phyloP scores from a whole-genome alignment of 2,888 invertebrate genomes.

The Desoria tigrina region DNA sequence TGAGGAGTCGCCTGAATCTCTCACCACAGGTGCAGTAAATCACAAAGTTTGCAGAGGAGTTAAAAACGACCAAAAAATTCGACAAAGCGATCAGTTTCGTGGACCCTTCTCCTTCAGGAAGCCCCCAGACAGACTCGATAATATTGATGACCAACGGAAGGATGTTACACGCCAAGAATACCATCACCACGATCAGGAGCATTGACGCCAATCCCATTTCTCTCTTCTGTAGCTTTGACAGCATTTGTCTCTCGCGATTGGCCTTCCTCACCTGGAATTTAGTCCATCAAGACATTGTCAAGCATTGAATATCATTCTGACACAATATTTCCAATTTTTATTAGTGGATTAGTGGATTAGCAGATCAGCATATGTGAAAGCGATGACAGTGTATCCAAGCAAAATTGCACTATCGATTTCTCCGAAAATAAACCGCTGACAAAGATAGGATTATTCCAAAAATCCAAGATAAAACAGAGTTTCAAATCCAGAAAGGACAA shows the following conservation, averaged over 20 bases:
- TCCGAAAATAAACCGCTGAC: too few species aligned
- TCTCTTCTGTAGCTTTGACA: slow-evolving; percentile 84
- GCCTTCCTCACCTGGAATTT: slow-evolving; percentile 79
- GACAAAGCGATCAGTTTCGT: slow-evolving; percentile 77
- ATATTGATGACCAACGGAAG: slow-evolving; percentile 83
- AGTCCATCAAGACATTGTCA: too few species aligned
- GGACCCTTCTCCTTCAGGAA: slow-evolving; percentile 55
- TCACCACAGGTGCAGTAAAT: slow-evolving; percentile 98
- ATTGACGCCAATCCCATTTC: slow-evolving; percentile 94
- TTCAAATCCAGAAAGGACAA: too few species aligned
- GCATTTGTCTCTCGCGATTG: slow-evolving; percentile 82
- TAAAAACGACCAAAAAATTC: slow-evolving; percentile 92
- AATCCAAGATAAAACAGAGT: too few species aligned
- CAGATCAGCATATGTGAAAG: too few species aligned
- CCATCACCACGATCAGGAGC: slow-evolving; percentile 89
- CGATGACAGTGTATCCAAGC: too few species aligned
- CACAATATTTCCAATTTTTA: too few species aligned
- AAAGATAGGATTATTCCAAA: too few species aligned
- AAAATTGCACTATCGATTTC: too few species aligned
- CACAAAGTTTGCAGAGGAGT: slow-evolving; percentile 95
- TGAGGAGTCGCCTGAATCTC: slow-evolving; percentile 86
- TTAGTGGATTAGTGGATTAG: too few species aligned
- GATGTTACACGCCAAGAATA: slow-evolving; percentile 90
- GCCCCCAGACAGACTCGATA: slow-evolving; percentile 73
- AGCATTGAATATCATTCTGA: too few species aligned